These are phyloP conservation scores for Neopipo cinnamomea DNA, from an alignment of 2,113 vertebrate species.

Conservation along the genomic window DNA sequence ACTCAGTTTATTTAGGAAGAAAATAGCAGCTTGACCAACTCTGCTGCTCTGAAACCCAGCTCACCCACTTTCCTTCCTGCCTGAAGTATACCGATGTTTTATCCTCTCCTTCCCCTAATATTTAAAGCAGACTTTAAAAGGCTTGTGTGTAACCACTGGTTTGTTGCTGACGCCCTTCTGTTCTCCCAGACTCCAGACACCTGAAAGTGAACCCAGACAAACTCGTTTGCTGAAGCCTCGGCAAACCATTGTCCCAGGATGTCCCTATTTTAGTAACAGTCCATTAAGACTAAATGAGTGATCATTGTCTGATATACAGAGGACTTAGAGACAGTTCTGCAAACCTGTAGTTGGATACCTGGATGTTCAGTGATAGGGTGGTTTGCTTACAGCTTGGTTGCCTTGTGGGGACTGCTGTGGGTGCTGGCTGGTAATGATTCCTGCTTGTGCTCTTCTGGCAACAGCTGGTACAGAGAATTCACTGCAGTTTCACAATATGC, in stretches of 20 bases:
- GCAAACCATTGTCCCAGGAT: neutral
- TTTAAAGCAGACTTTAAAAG: neutral
- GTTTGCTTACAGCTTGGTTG: neutral
- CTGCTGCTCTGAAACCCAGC: neutral
- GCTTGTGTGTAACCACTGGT: neutral
- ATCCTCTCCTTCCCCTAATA: neutral
- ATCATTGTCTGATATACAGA: neutral
- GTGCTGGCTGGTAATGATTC: neutral
- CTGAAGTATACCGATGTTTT: neutral
- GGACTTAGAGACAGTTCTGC: neutral
- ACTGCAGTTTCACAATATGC: neutral
- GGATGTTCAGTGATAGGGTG: neutral
- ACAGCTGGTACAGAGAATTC: neutral
- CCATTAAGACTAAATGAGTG: neutral
- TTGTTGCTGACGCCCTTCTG: neutral
- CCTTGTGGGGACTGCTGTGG: neutral
- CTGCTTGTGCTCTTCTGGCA: neutral
- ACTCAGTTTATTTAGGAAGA: neutral
- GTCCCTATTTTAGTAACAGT: conserved; percentile 16
- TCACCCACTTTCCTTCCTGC: neutral
- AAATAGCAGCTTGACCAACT: neutral
- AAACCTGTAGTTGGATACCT: neutral
- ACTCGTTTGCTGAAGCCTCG: neutral
- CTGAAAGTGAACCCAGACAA: conserved; percentile 25
- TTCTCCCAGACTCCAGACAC: neutral